phyloP scores from a whole-genome alignment of 2,888 invertebrate genomes.

The Mellilla xanthometata region DNA sequence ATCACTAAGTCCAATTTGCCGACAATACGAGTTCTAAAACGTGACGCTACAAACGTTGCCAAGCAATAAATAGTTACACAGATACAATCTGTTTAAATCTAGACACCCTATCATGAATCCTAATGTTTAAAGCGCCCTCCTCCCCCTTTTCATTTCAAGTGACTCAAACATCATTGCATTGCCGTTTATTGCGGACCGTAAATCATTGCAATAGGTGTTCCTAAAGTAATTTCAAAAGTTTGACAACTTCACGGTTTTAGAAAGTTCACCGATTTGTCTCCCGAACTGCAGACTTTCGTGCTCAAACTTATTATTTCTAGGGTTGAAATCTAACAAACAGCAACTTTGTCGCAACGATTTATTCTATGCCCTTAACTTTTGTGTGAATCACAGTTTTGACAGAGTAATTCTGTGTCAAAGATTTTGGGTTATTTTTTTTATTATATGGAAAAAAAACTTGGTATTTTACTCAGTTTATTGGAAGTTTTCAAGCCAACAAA shows the following conservation, averaged over 20 bases:
- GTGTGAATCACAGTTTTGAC: background rate
- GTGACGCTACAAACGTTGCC: no score
- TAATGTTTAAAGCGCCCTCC: no score
- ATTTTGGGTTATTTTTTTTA: background rate
- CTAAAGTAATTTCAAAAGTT: constrained; percentile 56
- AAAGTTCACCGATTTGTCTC: constrained; percentile 57
- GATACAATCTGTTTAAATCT: no score
- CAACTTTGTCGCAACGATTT: constrained; percentile 1
- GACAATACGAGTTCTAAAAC: no score
- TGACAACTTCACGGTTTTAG: constrained; percentile 53
- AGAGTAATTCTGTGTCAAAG: background rate
- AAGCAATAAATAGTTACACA: no score
- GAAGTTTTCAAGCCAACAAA: background rate
- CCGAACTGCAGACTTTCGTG: constrained; percentile 31
- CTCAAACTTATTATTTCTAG: constrained; percentile 16
- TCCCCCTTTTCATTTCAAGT: constrained; percentile 34
- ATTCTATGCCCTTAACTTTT: background rate
- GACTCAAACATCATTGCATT: constrained; percentile 46
- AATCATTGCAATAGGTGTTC: constrained; percentile 58
- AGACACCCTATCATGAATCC: no score
- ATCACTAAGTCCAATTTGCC: no score
- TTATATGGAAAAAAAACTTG: background rate
- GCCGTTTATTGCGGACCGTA: constrained; percentile 46
- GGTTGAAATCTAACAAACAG: constrained; percentile 7
- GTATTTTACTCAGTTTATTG: no score